These are phyloP conservation scores for Allochrocebus solatus DNA, from an alignment of 2,797 vertebrate genomes.

Conservation along the genomic window DNA sequence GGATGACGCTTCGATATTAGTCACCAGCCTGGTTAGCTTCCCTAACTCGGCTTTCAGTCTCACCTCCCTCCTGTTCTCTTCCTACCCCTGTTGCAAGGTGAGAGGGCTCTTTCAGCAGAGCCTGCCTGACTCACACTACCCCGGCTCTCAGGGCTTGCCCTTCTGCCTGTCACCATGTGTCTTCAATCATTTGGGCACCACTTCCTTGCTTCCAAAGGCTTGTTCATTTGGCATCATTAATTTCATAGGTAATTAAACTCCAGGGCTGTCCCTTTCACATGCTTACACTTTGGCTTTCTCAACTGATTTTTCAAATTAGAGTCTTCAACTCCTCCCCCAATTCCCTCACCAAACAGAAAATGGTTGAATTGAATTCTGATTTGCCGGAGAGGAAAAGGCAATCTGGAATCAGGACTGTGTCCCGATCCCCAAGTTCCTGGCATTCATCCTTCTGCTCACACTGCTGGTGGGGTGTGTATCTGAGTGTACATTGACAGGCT, in stretches of 20 bases:
- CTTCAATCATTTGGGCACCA: neutral
- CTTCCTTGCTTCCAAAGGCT: neutral
- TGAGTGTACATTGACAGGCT: neutral
- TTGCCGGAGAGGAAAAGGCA: neutral
- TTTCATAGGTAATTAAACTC: neutral
- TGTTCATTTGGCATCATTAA: neutral
- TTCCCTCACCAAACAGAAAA: neutral
- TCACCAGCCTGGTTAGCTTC: neutral
- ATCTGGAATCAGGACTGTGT: neutral
- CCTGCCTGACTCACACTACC: neutral
- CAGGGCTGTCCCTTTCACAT: neutral
- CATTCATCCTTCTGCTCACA: neutral
- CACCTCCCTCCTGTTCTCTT: neutral
- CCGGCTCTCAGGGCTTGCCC: neutral
- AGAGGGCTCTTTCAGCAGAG: neutral
- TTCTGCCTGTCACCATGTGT: neutral
- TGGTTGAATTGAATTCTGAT: neutral
- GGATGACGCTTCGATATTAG: neutral
- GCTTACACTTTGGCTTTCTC: neutral
- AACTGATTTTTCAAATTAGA: neutral
- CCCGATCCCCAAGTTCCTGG: neutral
- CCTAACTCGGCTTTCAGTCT: neutral
- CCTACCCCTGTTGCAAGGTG: neutral
- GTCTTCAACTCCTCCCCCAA: neutral
- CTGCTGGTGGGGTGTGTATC: neutral